Evolutionary conservation across 2,113 vertebrate genomes (phyloP), one percentile per base, ranked within the genome.

Genomic region (Rhagologus leucostigma): DNA sequence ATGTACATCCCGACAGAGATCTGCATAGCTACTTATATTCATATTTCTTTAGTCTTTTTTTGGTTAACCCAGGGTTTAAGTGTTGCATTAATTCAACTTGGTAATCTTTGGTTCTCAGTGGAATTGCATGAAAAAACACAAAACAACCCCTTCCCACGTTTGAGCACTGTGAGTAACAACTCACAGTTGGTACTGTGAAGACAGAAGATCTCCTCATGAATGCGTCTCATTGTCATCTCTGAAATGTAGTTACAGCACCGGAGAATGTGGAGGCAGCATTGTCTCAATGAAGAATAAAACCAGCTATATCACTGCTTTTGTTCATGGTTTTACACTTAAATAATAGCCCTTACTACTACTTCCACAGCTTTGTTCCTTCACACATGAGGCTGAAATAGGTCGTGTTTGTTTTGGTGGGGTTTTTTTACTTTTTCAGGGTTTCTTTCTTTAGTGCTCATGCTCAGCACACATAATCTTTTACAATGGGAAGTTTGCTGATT

Each of bases 181-280:
- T 69, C 2, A 3, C 41, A 70, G 63, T 49, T 63, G 49, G 22
- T 77, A 24, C n/a, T 63, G 56, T 49, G 71, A 70, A 77, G 47
- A 41, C 35, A 85, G 79, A 92, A 95, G 46, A 68, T 15, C 13
- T 87, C 37, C 46, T 41, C n/a, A 67, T 78, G 49, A 84, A 81
- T 87, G 35, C n/a, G 27, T 67, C 46, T 79, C 53, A 14, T 89
- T 65, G 49, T 89, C 83, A 84, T 80, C 83, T 94, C 80, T 70
- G 41, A 91, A 85, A 91, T 93, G 95, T 76, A 93, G 86, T 95
- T 96, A 81, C 86, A 91, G 21, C 88, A 26, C 23, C 3, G 5
- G 50, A 93, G 64, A 68, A 95, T 93, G 80, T 95, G 93, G 94
- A 97, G 95, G 83, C 95, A 95, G 87, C 50, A 79, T 96, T 87